Evolutionary conservation across 2,797 vertebrate species (phyloP), one percentile per base, ranked within the genome.

Genomic region (Acrossocheilus wenchowensis): DNA sequence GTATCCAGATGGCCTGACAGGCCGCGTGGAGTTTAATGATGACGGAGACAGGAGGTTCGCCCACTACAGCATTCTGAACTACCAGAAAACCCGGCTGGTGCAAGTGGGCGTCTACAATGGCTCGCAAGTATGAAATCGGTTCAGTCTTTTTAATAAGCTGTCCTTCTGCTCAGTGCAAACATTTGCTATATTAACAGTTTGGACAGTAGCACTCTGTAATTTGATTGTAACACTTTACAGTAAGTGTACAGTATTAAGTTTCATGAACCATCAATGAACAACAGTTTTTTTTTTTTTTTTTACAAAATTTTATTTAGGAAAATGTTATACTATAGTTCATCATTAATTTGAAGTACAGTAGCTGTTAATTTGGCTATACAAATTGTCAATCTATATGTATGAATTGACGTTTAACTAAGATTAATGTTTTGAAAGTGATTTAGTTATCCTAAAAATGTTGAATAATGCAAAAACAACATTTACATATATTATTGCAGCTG

Each of bases 21-120:
- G 98, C 39, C 94, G 98, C 0, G 97, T 99, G 36, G 98, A 99
- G 91, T 99, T 99, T 90, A 99, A 99, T 0, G 98, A 99, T 78
- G 98, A 99, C 0, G 98, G 98, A 23, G 98, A 99, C 95, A 95
- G 98, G 3, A 98, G 97, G 79, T 99, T 97, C 69, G 97, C 98
- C 83, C 98, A 98, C 91, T 99, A 99, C 92, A 98, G 97, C 93
- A 97, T 99, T 93, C 96, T 98, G 92, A 99, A 99, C 92, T 97
- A 99, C 92, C 98, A 99, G 88, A 98, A 99, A 89, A 96, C 97
- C 45, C 96, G 98, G 69, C 93, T 98, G 89, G 95, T 99, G 82
- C 97, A 97, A 94, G 97, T 99, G 14, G 98, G 98, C 87, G 93
- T 98, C 86, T 99, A 97, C 95, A 99, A 99, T 0, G 98, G 98